A percentile compares a stretch with the other conserved stretches of the same genome.
Evolutionary conservation across 2,113 vertebrate species (phyloP).

Genomic region (Gopherus flavomarginatus): DNA sequence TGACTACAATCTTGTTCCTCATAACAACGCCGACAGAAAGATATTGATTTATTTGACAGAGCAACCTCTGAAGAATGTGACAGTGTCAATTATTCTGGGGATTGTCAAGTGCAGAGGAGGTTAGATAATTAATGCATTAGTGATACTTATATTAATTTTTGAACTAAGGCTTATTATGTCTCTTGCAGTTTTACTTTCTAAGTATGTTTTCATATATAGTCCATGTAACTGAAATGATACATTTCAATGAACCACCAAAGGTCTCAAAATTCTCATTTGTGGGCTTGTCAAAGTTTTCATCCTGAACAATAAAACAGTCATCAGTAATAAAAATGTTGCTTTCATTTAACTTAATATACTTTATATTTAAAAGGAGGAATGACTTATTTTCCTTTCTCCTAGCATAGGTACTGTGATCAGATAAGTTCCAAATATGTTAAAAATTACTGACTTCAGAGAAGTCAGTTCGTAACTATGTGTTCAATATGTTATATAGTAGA

Average conservation of each 20-base stretch:
- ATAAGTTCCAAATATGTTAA: not conserved
- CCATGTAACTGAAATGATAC: not conserved
- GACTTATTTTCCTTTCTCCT: not conserved
- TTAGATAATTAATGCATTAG: constrained; percentile 41
- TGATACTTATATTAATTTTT: constrained; percentile 48
- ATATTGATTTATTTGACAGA: constrained; percentile 60
- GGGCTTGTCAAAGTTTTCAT: not conserved
- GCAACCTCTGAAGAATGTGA: constrained; percentile 56
- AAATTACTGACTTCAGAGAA: not conserved
- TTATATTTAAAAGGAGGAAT: not conserved
- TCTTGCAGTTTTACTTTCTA: constrained; percentile 4
- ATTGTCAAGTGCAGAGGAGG: constrained; percentile 35
- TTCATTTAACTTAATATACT: not conserved
- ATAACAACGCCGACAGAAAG: constrained; percentile 19
- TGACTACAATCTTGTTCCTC: constrained; percentile 22
- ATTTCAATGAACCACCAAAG: not conserved
- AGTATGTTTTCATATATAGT: constrained; percentile 6
- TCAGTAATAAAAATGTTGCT: too few relatives aligned
- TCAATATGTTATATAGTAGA: not conserved
- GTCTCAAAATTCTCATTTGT: not conserved
- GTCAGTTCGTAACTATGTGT: not conserved
- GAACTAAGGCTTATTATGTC: not conserved
- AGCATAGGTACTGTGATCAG: not conserved
- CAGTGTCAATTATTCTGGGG: constrained; percentile 58
- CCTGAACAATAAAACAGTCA: too few relatives aligned